Evolutionary conservation across 2,888 invertebrate species (phyloP).

Genomic region (Willowsia nigromaculata): DNA sequence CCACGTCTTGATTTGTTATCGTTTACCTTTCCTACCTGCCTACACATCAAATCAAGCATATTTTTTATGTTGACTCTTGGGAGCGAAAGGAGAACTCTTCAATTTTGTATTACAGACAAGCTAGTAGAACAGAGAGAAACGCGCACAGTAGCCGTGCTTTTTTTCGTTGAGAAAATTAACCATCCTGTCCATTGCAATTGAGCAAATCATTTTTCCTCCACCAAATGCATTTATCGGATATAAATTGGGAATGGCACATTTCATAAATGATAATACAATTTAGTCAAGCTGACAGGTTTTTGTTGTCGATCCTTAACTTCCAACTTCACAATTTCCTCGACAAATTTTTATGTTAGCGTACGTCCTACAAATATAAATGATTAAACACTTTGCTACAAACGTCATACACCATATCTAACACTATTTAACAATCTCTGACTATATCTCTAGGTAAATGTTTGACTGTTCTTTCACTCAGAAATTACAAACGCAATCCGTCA

Average conservation of each 20-base stretch:
- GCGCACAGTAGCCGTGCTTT: not conserved
- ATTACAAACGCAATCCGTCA: conserved; percentile 58
- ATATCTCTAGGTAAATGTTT: conserved; percentile 15
- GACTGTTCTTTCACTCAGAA: conserved; percentile 51
- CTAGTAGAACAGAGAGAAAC: not conserved
- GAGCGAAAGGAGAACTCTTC: conserved; percentile 27
- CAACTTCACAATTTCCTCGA: not conserved
- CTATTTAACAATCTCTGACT: conserved; percentile 4
- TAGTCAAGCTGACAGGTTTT: conserved; percentile 69
- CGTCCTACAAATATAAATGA: conserved; percentile 27
- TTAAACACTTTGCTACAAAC: conserved; percentile 15
- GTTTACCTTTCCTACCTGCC: conserved; percentile 4
- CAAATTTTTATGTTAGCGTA: not conserved
- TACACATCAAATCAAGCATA: not conserved
- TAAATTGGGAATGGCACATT: conserved; percentile 65
- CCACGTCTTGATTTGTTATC: not conserved
- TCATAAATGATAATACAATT: conserved; percentile 70
- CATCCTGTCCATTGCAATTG: conserved; percentile 59
- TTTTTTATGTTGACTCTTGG: conserved; percentile 15
- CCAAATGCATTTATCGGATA: conserved; percentile 57
- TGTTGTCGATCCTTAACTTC: conserved; percentile 58
- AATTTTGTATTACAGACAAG: conserved; percentile 12
- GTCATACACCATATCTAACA: conserved; percentile 7
- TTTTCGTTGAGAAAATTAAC: conserved; percentile 61
- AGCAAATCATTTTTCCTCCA: conserved; percentile 44